Percentiles rank a stretch among this genome's conserved stretches.
Conservation (phyloP, 2,888 invertebrate genomes). For the Helleia helle region DNA sequence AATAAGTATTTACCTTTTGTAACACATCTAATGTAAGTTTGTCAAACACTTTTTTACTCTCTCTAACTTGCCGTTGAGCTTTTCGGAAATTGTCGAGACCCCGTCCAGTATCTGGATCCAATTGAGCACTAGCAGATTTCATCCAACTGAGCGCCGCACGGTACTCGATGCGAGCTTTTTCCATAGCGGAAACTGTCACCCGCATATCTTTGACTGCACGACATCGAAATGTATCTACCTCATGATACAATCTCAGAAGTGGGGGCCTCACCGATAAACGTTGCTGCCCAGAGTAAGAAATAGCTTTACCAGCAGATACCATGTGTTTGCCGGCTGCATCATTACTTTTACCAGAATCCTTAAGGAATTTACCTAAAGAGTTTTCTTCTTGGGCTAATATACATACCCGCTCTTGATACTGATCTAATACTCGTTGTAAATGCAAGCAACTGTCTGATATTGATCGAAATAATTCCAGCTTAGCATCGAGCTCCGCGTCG, state of each 20-base stretch:
- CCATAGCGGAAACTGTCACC: constrained; percentile 93
- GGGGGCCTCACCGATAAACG: constrained; percentile 90
- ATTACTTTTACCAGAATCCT: constrained; percentile 92
- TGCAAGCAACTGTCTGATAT: constrained; percentile 92
- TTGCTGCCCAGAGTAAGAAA: constrained; percentile 94
- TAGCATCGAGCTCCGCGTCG: constrained; percentile 96
- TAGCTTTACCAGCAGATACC: constrained; percentile 83
- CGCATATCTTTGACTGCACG: constrained; percentile 96
- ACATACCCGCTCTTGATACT: constrained; percentile 94
- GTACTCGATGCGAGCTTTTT: constrained; percentile 95
- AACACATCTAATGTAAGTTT: constrained; percentile 94
- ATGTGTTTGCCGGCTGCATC: constrained; percentile 82
- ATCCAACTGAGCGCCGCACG: constrained; percentile 97
- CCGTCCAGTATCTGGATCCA: constrained; percentile 97
- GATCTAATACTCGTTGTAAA: constrained; percentile 90
- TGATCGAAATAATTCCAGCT: constrained; percentile 93
- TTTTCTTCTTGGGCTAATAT: constrained; percentile 97
- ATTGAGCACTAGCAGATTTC: constrained; percentile 95
- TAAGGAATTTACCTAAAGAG: constrained; percentile 93
- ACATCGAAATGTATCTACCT: constrained; percentile 97
- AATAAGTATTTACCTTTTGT: constrained; percentile 80
- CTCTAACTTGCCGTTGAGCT: constrained; percentile 85
- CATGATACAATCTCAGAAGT: constrained; percentile 90
- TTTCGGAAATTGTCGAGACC: constrained; percentile 97
- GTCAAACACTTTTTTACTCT: constrained; percentile 92